Evolutionary conservation across 2,113 vertebrate genomes (phyloP).

Genomic region (Lycaon pictus): DNA sequence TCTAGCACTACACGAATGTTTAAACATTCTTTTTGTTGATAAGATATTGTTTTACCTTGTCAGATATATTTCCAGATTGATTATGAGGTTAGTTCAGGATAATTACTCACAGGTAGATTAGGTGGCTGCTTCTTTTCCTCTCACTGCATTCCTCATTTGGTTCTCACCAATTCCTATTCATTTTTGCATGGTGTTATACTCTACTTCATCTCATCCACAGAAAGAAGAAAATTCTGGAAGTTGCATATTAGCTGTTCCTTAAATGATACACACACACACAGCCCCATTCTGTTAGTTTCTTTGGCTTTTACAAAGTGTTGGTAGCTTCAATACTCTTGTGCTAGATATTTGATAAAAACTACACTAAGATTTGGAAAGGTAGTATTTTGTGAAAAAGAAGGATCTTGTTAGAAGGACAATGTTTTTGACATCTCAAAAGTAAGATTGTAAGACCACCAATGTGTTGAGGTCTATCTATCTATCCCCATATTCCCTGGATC

Average conservation of each 20-base stretch:
- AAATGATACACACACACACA: neutral
- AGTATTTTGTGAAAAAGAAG: neutral
- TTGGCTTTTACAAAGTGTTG: neutral
- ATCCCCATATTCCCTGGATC: neutral
- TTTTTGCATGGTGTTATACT: neutral
- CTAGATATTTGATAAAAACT: neutral
- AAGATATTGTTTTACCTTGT: neutral
- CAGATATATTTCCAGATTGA: neutral
- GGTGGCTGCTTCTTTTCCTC: neutral
- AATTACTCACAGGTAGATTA: neutral
- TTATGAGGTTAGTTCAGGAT: neutral
- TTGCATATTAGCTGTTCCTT: neutral
- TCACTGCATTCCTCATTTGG: neutral
- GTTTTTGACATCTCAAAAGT: neutral
- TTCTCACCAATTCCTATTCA: neutral
- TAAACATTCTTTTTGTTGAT: neutral
- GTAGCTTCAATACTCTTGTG: neutral
- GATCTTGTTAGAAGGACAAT: neutral
- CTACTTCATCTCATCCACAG: neutral
- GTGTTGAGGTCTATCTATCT: neutral
- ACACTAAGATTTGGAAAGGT: neutral
- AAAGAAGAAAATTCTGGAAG: conserved; percentile 8
- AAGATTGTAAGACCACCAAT: neutral
- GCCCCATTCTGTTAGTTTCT: neutral
- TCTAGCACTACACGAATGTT: neutral